Percentiles rank a stretch among this genome's conserved stretches.
Evolutionary conservation across 2,113 vertebrate species (phyloP).

Genomic region (Eclectus roratus): DNA sequence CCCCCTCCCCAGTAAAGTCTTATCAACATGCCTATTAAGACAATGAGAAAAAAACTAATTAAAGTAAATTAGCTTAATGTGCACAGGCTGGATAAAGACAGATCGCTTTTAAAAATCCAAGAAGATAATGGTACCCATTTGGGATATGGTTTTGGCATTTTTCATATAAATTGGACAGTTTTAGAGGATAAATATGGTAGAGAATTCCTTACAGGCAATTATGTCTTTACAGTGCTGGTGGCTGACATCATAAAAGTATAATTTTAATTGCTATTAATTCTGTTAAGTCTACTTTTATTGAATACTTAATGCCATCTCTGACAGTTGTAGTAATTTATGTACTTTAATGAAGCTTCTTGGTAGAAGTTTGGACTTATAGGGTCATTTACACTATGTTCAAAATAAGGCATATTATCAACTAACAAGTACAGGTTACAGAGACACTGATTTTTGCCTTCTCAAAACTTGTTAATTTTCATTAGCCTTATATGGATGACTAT

Average conservation of each 20-base stretch:
- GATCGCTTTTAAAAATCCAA: slow-evolving; percentile 79
- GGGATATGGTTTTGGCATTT: slow-evolving; percentile 85
- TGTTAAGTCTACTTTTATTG: slow-evolving; percentile 84
- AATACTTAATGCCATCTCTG: slow-evolving; percentile 84
- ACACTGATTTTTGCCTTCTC: not conserved
- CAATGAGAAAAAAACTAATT: slow-evolving; percentile 83
- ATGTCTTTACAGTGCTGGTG: slow-evolving; percentile 82
- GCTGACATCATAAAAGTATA: slow-evolving; percentile 86
- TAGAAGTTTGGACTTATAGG: slow-evolving; percentile 73
- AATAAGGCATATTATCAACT: slow-evolving; percentile 62
- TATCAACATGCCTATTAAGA: slow-evolving; percentile 78
- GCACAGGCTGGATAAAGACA: slow-evolving; percentile 79
- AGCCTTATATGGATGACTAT: not conserved
- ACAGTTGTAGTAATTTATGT: slow-evolving; percentile 81
- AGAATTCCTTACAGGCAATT: slow-evolving; percentile 86
- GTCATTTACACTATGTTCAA: slow-evolving; percentile 64
- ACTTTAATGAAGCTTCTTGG: slow-evolving; percentile 83
- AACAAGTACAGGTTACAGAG: slow-evolving; percentile 37
- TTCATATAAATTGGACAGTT: slow-evolving; percentile 87
- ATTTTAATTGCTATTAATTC: slow-evolving; percentile 93
- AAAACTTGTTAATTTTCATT: not conserved
- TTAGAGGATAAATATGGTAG: slow-evolving; percentile 83
- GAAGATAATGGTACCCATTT: slow-evolving; percentile 84
- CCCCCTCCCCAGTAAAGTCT: slow-evolving; percentile 64
- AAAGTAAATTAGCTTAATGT: slow-evolving; percentile 86